A percentile compares a stretch with the other conserved stretches of the same genome.
phyloP scores from a whole-genome alignment of 1,140 invertebrate species.

The Oedothorax gibbosus region DNA sequence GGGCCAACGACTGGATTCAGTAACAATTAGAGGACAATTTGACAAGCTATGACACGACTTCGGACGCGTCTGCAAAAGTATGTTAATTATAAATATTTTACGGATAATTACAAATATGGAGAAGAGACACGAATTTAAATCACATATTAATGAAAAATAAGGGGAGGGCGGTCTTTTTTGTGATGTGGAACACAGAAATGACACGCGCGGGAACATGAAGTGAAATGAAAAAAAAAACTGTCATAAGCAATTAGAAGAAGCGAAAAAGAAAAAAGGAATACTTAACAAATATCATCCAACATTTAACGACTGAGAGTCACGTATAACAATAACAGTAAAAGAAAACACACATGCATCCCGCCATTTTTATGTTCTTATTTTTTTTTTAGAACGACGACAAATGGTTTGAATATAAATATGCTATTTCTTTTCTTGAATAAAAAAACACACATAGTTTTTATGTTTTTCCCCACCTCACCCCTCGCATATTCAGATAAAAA shows the following conservation, averaged over 20 bases:
- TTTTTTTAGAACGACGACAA: conserved; percentile 20
- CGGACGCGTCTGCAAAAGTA: conserved; percentile 4
- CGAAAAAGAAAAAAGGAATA: conserved; percentile 16
- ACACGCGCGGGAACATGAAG: not conserved
- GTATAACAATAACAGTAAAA: conserved; percentile 53
- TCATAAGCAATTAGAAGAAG: conserved; percentile 17
- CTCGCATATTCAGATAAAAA: not conserved
- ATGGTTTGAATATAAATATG: conserved; percentile 52
- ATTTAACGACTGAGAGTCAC: conserved; percentile 18
- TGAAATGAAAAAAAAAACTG: conserved; percentile 20
- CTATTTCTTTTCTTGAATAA: conserved; percentile 31
- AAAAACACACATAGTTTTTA: not conserved
- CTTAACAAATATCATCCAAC: conserved; percentile 6
- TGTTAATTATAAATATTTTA: conserved; percentile 58
- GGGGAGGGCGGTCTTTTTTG: not conserved
- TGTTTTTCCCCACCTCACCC: not conserved
- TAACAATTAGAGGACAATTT: too few species aligned
- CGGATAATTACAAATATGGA: conserved; percentile 44
- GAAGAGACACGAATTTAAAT: conserved; percentile 53
- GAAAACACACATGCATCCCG: conserved; percentile 16
- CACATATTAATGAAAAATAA: conserved; percentile 55
- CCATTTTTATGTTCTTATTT: conserved; percentile 57
- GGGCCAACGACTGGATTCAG: too few species aligned
- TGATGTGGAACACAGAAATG: not conserved
- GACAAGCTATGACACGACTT: too few species aligned